phyloP scores from a whole-genome alignment of 1,140 invertebrate species.

The Venustaconcha ellipsiformis region DNA sequence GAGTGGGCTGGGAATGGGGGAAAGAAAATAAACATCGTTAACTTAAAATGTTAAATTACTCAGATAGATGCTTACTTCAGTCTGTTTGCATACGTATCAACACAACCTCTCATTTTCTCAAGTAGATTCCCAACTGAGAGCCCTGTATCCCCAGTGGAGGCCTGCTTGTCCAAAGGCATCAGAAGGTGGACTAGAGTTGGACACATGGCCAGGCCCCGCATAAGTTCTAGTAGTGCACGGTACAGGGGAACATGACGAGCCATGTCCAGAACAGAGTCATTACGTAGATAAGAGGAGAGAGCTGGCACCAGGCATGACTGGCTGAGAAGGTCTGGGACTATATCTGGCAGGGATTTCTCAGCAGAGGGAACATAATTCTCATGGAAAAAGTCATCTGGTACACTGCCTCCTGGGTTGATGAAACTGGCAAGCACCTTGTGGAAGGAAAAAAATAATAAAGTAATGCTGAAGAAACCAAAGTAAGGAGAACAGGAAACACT shows the following conservation, averaged over 20 bases:
- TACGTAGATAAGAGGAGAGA: slow-evolving; percentile 90
- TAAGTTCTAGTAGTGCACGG: slow-evolving; percentile 82
- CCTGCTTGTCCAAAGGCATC: slow-evolving; percentile 72
- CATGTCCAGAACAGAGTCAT: slow-evolving; percentile 96
- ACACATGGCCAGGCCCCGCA: slow-evolving; percentile 83
- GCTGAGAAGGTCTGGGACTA: slow-evolving; percentile 82
- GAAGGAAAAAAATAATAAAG: no score
- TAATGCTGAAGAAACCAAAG: no score
- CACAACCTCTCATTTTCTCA: slow-evolving; percentile 88
- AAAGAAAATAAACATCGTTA: no score
- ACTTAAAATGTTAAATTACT: not conserved
- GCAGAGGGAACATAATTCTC: slow-evolving; percentile 29
- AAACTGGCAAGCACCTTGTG: slow-evolving; percentile 83
- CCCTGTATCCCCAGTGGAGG: slow-evolving; percentile 39
- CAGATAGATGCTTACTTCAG: slow-evolving; percentile 75
- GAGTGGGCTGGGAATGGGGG: no score
- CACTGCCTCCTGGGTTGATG: slow-evolving; percentile 79
- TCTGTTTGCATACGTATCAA: slow-evolving; percentile 89
- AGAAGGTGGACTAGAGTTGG: slow-evolving; percentile 78
- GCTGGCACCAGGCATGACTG: slow-evolving; percentile 88
- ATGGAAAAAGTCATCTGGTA: slow-evolving; percentile 49
- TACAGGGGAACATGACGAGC: slow-evolving; percentile 93
- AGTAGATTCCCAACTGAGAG: slow-evolving; percentile 72
- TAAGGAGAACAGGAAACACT: no score
- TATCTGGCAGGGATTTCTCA: slow-evolving; percentile 58